These are phyloP conservation scores for Microcaecilia unicolor DNA, from an alignment of 2,797 vertebrate genomes.

Conservation along the genomic window DNA sequence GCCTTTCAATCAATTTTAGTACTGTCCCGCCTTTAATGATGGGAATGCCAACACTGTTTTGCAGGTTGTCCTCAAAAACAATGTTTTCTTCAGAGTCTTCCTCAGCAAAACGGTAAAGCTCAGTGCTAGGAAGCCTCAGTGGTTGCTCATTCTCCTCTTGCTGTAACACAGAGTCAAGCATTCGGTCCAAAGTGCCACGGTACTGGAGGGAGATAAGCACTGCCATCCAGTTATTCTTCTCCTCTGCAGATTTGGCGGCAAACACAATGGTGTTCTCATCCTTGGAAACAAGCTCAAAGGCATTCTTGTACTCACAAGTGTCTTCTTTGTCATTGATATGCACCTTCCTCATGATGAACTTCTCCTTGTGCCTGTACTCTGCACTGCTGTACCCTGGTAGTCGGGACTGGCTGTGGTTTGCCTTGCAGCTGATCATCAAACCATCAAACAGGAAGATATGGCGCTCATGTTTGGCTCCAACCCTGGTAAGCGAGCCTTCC, in stretches of 20 bases:
- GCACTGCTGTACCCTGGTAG: constrained; percentile 81
- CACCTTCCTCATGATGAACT: constrained; percentile 83
- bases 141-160: constrained; percentile 87
- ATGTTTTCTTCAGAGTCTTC: constrained; percentile 94
- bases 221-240: constrained; percentile 93
- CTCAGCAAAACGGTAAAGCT: constrained; percentile 80
- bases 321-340: constrained; percentile 85
- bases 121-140: constrained; percentile 75
- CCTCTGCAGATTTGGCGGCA: constrained; percentile 79
- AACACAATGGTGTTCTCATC: constrained; percentile 82
- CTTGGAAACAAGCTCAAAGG: constrained; percentile 82
- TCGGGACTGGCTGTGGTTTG: constrained; percentile 79
- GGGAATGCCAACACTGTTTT: constrained; percentile 88
- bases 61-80: constrained; percentile 87
- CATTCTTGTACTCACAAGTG: constrained; percentile 64
- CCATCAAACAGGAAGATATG: constrained; percentile 98
- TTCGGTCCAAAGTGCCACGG: constrained; percentile 86
- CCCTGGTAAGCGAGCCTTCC: constrained; percentile 76
- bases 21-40: constrained; percentile 94
- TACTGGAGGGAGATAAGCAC: constrained; percentile 90
- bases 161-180: constrained; percentile 79
- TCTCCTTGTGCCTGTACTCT: constrained; percentile 91
- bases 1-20: constrained; percentile 89
- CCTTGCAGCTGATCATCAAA: constrained; percentile 91
- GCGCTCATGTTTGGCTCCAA: constrained; percentile 91